Conservation (phyloP, 2,888 invertebrate species). For the Chloroclysta siterata region DNA sequence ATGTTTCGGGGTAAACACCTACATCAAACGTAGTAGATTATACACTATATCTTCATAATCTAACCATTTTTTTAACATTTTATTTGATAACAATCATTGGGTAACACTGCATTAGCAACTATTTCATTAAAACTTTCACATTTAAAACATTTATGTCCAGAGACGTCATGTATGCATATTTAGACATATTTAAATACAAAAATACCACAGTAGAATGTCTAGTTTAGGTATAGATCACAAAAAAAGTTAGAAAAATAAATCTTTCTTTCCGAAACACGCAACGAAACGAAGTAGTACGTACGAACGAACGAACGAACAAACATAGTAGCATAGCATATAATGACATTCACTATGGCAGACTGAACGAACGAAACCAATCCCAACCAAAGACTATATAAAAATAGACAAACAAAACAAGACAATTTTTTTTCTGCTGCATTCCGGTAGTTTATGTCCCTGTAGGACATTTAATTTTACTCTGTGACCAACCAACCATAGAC, state of each 20-base stretch:
- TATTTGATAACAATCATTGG: slow-evolving; percentile 74
- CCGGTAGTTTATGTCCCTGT: too few species aligned
- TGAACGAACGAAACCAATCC: too few species aligned
- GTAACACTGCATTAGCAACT: slow-evolving; percentile 36
- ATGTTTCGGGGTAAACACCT: background rate
- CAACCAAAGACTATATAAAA: too few species aligned
- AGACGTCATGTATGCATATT: background rate
- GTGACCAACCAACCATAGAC: too few species aligned
- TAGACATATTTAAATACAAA: slow-evolving; percentile 12
- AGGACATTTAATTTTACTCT: too few species aligned
- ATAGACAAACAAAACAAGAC: too few species aligned
- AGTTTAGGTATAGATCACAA: background rate
- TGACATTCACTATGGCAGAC: too few species aligned
- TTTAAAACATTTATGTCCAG: slow-evolving; percentile 2
- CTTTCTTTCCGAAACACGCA: slow-evolving; percentile 6
- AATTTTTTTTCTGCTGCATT: too few species aligned
- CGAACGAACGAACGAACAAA: too few species aligned
- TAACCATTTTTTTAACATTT: slow-evolving; percentile 54
- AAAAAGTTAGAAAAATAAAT: background rate
- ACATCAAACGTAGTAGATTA: slow-evolving; percentile 45
- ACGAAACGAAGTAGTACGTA: background rate
- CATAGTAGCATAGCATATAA: too few species aligned
- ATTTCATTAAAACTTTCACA: slow-evolving; percentile 12
- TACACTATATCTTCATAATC: slow-evolving; percentile 70
- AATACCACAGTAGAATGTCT: background rate